Base-by-base conservation (phyloP, 2,888 invertebrate genomes). In the Epistrophe grossulariae region DNA sequence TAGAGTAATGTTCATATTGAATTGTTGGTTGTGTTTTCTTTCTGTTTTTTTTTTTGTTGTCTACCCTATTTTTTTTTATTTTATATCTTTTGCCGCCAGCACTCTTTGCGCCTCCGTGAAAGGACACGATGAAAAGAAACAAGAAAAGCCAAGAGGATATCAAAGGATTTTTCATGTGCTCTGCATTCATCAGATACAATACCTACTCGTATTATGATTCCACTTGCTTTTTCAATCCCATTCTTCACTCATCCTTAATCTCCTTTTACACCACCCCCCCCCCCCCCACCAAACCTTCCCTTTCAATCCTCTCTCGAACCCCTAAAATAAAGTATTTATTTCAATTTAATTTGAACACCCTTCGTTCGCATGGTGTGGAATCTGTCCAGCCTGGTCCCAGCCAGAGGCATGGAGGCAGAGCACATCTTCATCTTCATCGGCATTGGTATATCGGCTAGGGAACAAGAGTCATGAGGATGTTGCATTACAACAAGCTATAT, bases 1-100 rank as follows among this genome's bases (percentile, higher is more conserved):
- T 74, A 79, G 84, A 84, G 84, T 84, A 84, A 84, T 84, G 84
- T 64, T 80, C 76, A 71, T 83, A 73, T 71, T 83, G 73, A 73
- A 79, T 74, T 83, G 73, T 71, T 84, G 40, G 50, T 70, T 70
- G 74, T 79, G 19, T 40, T 55, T 55, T 80, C 43, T 43, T 43
- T 6, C 4, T 13, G 11, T 43, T 43, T 43, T 15, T 9, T 73
- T 43, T 8, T 7, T 24, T 38, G 15, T 15, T 64, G 45, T 28
- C 45, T 55, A 28, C 24, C 45, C 17, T 45, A 17, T 31, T 24
- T 64, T 64, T n/a, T n/a, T n/a, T n/a, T n/a, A n/a, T n/a, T n/a
- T 45, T 48, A 13, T 43, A 48, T 62, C 40, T n/a, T 57, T 57
- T 3, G 13, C 28, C 15, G 13, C 11, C 50, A 1, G 3, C 40